phyloP scores from a whole-genome alignment of 1,140 invertebrate species.

The Babylonia areolata region DNA sequence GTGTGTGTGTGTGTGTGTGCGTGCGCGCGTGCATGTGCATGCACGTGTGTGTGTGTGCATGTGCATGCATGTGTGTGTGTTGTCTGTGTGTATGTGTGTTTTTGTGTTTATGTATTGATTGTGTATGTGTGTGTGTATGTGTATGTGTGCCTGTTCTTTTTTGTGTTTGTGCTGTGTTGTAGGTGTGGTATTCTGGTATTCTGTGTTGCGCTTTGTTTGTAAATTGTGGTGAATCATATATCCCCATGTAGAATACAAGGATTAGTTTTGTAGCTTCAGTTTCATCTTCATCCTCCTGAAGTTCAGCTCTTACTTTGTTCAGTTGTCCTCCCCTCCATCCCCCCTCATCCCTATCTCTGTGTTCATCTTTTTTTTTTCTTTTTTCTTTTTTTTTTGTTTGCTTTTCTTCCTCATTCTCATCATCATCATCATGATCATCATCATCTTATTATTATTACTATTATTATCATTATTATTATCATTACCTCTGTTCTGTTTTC shows the following conservation, averaged over 20 bases:
- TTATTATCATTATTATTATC: neutral
- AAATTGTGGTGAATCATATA: neutral
- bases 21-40: neutral
- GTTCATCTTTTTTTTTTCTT: neutral
- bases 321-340: neutral
- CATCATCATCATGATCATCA: too few species aligned
- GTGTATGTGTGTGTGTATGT: constrained; percentile 19
- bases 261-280: neutral
- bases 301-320: neutral
- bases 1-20: neutral
- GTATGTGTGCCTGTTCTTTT: constrained; percentile 11
- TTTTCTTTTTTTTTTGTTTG: neutral
- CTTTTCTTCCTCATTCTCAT: neutral
- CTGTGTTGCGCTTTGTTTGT: neutral
- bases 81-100: neutral
- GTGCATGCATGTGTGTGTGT: neutral
- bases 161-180: neutral
- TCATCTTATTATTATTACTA: neutral
- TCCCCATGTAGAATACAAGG: neutral
- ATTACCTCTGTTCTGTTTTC: neutral
- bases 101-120: neutral
- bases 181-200: neutral
- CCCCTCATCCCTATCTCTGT: neutral
- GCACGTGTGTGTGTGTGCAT: neutral
- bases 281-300: neutral